Conservation (phyloP, 92 coral and sea anemone species). For the Paragorgia papillata region DNA sequence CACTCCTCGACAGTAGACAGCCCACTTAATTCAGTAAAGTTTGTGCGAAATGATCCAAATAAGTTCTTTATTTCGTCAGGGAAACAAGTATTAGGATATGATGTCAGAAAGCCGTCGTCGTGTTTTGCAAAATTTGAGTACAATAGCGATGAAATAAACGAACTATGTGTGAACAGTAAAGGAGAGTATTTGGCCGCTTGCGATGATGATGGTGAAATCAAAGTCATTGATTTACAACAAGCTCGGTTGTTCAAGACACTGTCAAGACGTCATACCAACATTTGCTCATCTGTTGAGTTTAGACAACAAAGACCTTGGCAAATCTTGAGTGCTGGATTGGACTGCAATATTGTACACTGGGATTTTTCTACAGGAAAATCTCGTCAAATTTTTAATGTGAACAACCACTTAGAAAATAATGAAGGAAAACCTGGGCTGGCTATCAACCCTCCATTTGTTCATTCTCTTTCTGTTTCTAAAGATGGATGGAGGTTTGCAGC, state of each 20-base stretch:
- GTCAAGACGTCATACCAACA: slow-evolving; percentile 66
- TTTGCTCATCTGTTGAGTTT: slow-evolving; percentile 89
- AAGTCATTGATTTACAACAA: slow-evolving; percentile 72
- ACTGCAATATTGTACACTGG: slow-evolving; percentile 77
- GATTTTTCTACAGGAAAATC: slow-evolving; percentile 86
- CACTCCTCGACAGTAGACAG: slow-evolving; percentile 1
- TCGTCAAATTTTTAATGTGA: slow-evolving; percentile 62
- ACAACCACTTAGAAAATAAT: slow-evolving; percentile 43
- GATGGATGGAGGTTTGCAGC: slow-evolving; percentile 81
- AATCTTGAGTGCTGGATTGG: slow-evolving; percentile 85
- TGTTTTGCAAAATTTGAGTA: slow-evolving; percentile 65
- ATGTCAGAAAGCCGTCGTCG: slow-evolving; percentile 62
- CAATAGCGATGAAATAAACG: slow-evolving; percentile 89
- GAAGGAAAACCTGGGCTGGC: slow-evolving; percentile 49
- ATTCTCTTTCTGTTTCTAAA: slow-evolving; percentile 73
- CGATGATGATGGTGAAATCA: slow-evolving; percentile 85
- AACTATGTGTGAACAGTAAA: slow-evolving; percentile 66
- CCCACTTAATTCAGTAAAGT: slow-evolving; percentile 24
- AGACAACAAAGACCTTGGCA: slow-evolving; percentile 90
- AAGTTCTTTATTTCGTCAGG: slow-evolving; percentile 79
- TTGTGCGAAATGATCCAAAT: slow-evolving; percentile 52
- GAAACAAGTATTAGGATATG: slow-evolving; percentile 69
- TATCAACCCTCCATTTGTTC: slow-evolving; percentile 91
- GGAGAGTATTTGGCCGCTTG: slow-evolving; percentile 82
- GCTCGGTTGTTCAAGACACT: slow-evolving; percentile 76